Evolutionary conservation across 1,140 invertebrate species (phyloP).

Genomic region (Galleria mellonella): DNA sequence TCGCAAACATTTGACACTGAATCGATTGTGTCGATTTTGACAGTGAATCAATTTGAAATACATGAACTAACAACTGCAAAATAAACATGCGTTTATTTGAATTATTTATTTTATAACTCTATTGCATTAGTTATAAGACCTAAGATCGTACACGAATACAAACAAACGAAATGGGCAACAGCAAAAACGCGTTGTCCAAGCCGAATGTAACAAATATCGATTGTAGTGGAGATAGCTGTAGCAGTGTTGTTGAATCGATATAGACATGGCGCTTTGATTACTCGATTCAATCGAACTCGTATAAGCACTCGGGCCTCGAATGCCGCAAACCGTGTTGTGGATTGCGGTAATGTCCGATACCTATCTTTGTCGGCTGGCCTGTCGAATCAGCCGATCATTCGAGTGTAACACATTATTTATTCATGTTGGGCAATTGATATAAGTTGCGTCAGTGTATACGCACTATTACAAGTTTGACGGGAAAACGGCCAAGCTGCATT

Average conservation of each 20-base stretch:
- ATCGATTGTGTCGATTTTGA: constrained; percentile 60
- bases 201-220: constrained; percentile 64
- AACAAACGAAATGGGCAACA: constrained; percentile 1
- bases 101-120: not conserved
- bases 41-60: constrained; percentile 59
- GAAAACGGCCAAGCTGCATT: no score
- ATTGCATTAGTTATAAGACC: constrained; percentile 4
- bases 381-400: constrained; percentile 44
- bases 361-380: constrained; percentile 46
- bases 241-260: constrained; percentile 64
- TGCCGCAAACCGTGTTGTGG: constrained; percentile 39
- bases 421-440: constrained; percentile 52
- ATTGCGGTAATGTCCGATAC: constrained; percentile 49
- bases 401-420: constrained; percentile 48
- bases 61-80: constrained; percentile 1
- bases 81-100: not conserved
- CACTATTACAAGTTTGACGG: not conserved
- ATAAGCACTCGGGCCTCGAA: constrained; percentile 32
- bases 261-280: constrained; percentile 67
- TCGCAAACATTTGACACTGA: constrained; percentile 54
- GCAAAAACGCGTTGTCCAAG: constrained; percentile 24
- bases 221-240: constrained; percentile 55
- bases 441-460: constrained; percentile 22
- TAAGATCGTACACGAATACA: constrained; percentile 4
- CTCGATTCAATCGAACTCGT: constrained; percentile 59